These are phyloP conservation scores for Macrosteles quadrilineatus DNA, from an alignment of 1,140 invertebrate genomes.

Conservation along the genomic window DNA sequence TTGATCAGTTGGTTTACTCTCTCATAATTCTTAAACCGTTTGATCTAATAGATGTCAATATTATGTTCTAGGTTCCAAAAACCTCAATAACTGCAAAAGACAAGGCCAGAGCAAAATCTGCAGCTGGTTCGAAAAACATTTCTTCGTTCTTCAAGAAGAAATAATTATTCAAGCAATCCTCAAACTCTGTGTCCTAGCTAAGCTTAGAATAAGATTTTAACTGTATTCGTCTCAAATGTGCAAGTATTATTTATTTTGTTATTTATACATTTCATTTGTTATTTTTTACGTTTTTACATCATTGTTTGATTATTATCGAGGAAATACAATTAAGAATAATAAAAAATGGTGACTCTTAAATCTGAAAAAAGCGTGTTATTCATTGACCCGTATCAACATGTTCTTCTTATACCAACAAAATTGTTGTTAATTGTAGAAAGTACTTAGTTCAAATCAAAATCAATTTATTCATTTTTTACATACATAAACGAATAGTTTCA, in stretches of 20 bases:
- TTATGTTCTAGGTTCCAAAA: constrained; percentile 22
- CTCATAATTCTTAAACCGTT: too few relatives aligned
- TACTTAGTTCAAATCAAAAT: too few relatives aligned
- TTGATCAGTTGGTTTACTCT: too few relatives aligned
- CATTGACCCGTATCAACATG: too few relatives aligned
- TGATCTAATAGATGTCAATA: too few relatives aligned
- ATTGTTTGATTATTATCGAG: constrained; percentile 13
- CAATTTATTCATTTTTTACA: too few relatives aligned
- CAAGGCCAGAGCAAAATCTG: constrained; percentile 45
- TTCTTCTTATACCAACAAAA: too few relatives aligned
- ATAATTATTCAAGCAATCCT: constrained; percentile 34
- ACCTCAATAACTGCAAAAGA: constrained; percentile 42
- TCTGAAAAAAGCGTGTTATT: too few relatives aligned
- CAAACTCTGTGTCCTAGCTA: constrained; percentile 12
- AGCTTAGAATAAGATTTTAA: constrained; percentile 20
- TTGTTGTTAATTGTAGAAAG: too few relatives aligned
- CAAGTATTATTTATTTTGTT: constrained; percentile 20
- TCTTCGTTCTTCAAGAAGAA: constrained; percentile 44
- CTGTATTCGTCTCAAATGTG: constrained; percentile 20
- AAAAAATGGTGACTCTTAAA: too few relatives aligned
- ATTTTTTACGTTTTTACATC: constrained; percentile 20
- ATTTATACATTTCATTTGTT: constrained; percentile 16
- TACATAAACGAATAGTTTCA: too few relatives aligned
- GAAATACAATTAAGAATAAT: too few relatives aligned
- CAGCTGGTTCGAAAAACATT: constrained; percentile 43